Conservation (phyloP, 2,113 vertebrate genomes). For the Dromiciops gliroides region DNA sequence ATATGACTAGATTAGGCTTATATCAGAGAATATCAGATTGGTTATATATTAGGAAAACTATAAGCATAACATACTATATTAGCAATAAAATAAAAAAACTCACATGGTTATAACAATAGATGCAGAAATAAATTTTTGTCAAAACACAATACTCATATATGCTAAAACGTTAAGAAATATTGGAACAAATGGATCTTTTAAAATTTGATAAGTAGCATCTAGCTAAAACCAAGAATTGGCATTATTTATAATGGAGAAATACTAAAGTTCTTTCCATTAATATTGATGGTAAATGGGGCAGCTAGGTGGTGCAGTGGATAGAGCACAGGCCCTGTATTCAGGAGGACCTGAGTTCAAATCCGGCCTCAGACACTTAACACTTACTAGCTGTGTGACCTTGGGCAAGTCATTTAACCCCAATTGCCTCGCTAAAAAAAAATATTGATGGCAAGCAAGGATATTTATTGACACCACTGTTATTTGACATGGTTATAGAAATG, state of each 20-base stretch:
- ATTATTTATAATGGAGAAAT: not conserved
- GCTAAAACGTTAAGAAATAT: not conserved
- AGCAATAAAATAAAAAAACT: not conserved
- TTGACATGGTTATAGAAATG: not conserved
- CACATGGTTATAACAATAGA: not conserved
- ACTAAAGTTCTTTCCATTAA: not conserved
- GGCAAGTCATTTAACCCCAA: too few relatives aligned
- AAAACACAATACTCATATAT: not conserved
- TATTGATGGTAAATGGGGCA: not conserved
- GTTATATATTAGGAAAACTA: not conserved
- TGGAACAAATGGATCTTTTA: not conserved
- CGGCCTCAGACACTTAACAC: too few relatives aligned
- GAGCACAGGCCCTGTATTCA: too few relatives aligned
- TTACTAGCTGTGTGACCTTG: too few relatives aligned
- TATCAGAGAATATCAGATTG: not conserved
- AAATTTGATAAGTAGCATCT: not conserved
- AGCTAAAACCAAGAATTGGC: not conserved
- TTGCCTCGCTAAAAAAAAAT: too few relatives aligned
- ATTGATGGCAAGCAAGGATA: not conserved
- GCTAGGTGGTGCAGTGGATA: too few relatives aligned
- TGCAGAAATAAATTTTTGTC: not conserved
- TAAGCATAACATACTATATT: not conserved
- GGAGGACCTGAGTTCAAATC: too few relatives aligned
- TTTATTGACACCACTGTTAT: not conserved
- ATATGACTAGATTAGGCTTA: not conserved